phyloP scores from a whole-genome alignment of 2,888 invertebrate species.

The Cremastobaeus sp. region DNA sequence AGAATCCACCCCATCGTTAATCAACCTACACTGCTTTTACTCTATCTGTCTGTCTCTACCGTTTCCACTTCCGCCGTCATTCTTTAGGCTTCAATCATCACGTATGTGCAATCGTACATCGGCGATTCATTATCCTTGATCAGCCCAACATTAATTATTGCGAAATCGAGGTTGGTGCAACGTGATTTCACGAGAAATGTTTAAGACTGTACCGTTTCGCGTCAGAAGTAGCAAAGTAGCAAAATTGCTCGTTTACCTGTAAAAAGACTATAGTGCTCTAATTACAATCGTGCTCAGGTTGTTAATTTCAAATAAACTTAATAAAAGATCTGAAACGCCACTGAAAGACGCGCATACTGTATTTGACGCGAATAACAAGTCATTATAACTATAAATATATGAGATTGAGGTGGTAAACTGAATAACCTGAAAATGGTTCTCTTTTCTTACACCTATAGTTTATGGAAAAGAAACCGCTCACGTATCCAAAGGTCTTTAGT shows the following conservation, averaged over 20 bases:
- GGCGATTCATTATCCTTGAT: slow-evolving; percentile 33
- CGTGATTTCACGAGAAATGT: slow-evolving; percentile 26
- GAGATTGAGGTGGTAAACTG: slow-evolving; percentile 9
- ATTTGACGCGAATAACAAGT: slow-evolving; percentile 14
- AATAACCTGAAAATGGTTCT: slow-evolving; percentile 7
- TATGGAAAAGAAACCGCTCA: not conserved
- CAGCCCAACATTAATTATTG: slow-evolving; percentile 63
- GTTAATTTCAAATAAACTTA: slow-evolving; percentile 45
- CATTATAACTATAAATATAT: slow-evolving; percentile 43
- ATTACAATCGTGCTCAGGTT: slow-evolving; percentile 39
- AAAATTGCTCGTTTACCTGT: slow-evolving; percentile 46
- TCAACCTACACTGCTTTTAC: slow-evolving; percentile 29
- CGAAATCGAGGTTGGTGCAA: slow-evolving; percentile 52
- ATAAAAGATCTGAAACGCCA: slow-evolving; percentile 20
- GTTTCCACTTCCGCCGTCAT: not conserved
- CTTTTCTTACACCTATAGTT: slow-evolving; percentile 24
- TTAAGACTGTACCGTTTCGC: slow-evolving; percentile 16
- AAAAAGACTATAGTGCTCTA: slow-evolving; percentile 31
- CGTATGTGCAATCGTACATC: slow-evolving; percentile 26
- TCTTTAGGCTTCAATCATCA: not conserved
- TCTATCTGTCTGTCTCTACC: slow-evolving; percentile 1
- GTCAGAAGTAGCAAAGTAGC: slow-evolving; percentile 30
- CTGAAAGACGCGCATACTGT: slow-evolving; percentile 30
- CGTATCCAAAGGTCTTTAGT: no score
- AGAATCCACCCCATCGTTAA: slow-evolving; percentile 44